phyloP scores from a whole-genome alignment of 2,888 invertebrate genomes.

The Crocallis elinguaria region DNA sequence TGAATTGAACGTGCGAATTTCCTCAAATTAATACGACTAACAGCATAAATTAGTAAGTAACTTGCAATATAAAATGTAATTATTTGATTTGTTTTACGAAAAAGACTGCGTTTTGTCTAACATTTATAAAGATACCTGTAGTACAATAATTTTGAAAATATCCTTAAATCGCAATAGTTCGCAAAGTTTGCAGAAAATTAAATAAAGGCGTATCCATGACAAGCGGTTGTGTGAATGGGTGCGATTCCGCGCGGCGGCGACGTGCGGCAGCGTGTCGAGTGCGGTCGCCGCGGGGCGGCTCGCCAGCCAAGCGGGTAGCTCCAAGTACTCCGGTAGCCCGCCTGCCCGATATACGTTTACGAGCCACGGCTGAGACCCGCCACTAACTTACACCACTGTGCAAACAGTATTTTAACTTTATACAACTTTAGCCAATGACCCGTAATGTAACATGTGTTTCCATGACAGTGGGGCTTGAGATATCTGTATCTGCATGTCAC shows the following conservation, averaged over 20 bases:
- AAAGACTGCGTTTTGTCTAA: too few relatives aligned
- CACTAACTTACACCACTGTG: slow-evolving; percentile 60
- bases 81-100: too few relatives aligned
- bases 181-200: slow-evolving; percentile 7
- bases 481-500: background rate
- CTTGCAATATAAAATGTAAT: too few relatives aligned
- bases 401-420: slow-evolving; percentile 40
- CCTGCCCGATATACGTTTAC: slow-evolving; percentile 79
- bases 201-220: slow-evolving; percentile 53
- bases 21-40: too few relatives aligned
- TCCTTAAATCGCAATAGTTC: background rate
- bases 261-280: slow-evolving; percentile 82
- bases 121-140: too few relatives aligned
- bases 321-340: slow-evolving; percentile 60
- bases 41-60: too few relatives aligned
- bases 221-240: slow-evolving; percentile 74
- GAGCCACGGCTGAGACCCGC: slow-evolving; percentile 57
- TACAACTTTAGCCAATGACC: slow-evolving; percentile 34
- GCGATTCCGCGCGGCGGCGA: slow-evolving; percentile 81
- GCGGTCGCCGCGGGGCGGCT: slow-evolving; percentile 82
- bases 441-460: background rate
- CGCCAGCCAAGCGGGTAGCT: slow-evolving; percentile 37
- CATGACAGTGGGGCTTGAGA: background rate
- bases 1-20: too few relatives aligned
- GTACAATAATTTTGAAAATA: too few relatives aligned